Conservation (phyloP, 2,113 vertebrate genomes). For the Hippopotamus amphibius region DNA sequence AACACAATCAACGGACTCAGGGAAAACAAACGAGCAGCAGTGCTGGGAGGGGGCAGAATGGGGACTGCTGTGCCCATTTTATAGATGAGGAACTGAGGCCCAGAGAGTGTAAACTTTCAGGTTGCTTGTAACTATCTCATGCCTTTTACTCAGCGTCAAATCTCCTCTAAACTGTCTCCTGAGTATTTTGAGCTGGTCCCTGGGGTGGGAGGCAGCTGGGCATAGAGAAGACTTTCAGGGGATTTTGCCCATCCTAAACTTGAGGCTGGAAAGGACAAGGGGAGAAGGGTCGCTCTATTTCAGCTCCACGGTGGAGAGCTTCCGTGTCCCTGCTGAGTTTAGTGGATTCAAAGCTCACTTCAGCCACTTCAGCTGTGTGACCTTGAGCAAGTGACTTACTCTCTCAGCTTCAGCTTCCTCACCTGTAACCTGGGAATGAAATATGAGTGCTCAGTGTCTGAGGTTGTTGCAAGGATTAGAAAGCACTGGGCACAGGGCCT, state of each 20-base stretch:
- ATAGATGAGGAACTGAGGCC: neutral
- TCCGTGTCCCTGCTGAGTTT: rapidly evolving
- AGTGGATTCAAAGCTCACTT: neutral
- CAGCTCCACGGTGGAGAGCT: no score
- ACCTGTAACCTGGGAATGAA: neutral
- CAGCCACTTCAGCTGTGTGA: neutral
- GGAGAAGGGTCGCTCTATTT: neutral
- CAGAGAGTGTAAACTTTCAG: neutral
- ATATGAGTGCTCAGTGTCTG: no score
- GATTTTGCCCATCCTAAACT: neutral
- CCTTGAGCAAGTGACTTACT: neutral
- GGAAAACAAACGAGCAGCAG: neutral
- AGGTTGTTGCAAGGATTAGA: neutral
- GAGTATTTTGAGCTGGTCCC: neutral
- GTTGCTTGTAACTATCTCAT: neutral
- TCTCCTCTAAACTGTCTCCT: neutral
- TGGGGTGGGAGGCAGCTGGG: neutral
- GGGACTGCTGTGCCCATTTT: neutral
- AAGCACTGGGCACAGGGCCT: neutral
- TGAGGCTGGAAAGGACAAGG: neutral
- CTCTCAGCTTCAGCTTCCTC: neutral
- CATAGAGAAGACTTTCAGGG: neutral
- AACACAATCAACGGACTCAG: neutral
- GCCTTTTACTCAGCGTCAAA: neutral
- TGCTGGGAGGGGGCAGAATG: neutral